A percentile compares a stretch with the other conserved stretches of the same genome.
Conservation (phyloP, 2,113 vertebrate species). For the Bubo blakistoni region DNA sequence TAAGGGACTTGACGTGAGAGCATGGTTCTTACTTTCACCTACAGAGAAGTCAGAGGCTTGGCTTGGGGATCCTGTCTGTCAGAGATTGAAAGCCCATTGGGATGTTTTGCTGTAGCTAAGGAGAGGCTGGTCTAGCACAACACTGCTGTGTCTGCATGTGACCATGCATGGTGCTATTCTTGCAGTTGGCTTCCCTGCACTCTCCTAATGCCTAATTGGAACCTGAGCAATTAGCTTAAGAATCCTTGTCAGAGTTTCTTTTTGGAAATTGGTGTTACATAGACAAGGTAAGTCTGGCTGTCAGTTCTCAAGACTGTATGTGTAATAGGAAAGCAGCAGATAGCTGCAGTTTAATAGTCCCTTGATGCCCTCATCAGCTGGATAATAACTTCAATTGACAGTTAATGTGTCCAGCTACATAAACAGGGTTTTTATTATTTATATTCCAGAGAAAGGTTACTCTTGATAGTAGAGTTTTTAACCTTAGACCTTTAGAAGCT, state of each 20-base stretch:
- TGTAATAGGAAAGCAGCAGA: slow-evolving; percentile 15
- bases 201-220: neutral
- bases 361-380: slow-evolving; percentile 21
- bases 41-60: neutral
- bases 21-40: neutral
- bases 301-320: neutral
- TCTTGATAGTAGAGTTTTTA: neutral
- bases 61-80: neutral
- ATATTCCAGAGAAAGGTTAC: neutral
- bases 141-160: neutral
- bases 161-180: neutral
- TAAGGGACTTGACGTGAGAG: neutral
- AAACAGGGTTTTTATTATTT: neutral
- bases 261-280: neutral
- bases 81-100: neutral
- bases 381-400: slow-evolving; percentile 4
- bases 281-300: neutral
- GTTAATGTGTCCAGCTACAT: slow-evolving; percentile 22
- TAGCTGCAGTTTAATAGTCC: neutral
- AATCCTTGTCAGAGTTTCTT: neutral
- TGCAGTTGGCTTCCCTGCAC: accelerated
- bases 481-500: neutral
- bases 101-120: neutral
- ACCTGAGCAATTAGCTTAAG: slow-evolving; percentile 2
- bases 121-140: neutral